Percentiles rank a stretch among this genome's conserved stretches.
Evolutionary conservation across 2,113 vertebrate genomes (phyloP).

Genomic region (Megalops atlanticus): DNA sequence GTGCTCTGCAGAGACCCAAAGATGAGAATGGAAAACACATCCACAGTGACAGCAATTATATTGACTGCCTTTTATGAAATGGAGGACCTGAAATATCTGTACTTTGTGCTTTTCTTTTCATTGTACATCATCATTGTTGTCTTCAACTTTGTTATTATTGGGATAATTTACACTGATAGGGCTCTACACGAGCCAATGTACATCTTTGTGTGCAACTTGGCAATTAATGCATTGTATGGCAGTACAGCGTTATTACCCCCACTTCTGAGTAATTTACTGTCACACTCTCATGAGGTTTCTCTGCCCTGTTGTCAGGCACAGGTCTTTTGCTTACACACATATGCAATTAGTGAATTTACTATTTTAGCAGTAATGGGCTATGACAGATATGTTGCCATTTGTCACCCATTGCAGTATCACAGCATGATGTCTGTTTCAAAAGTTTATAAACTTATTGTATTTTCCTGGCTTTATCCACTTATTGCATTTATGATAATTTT

Average conservation of each 20-base stretch:
- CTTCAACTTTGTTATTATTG: constrained; percentile 19
- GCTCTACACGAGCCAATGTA: constrained; percentile 43
- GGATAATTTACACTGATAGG: constrained; percentile 30
- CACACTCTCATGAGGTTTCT: constrained; percentile 42
- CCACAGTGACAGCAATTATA: not conserved
- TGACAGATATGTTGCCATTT: constrained; percentile 49
- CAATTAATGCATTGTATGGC: constrained; percentile 37
- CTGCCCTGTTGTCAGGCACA: constrained; percentile 40
- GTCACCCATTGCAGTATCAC: constrained; percentile 41
- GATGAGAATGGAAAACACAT: constrained; percentile 12
- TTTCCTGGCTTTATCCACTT: constrained; percentile 38
- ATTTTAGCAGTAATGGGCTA: constrained; percentile 49
- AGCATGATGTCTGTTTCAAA: constrained; percentile 36
- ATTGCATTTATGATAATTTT: constrained; percentile 11
- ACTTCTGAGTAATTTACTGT: constrained; percentile 32
- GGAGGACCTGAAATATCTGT: constrained; percentile 3
- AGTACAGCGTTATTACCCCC: constrained; percentile 31
- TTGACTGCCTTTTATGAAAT: constrained; percentile 18
- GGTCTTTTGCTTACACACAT: constrained; percentile 45
- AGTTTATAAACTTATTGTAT: constrained; percentile 4
- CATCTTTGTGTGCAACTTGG: constrained; percentile 39
- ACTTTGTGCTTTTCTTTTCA: constrained; percentile 8
- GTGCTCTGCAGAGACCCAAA: not conserved
- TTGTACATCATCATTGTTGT: constrained; percentile 23
- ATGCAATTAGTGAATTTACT: constrained; percentile 33